Percentiles rank a stretch among this genome's conserved stretches.
These are phyloP conservation scores for Oreamnos americanus DNA, from an alignment of 2,113 vertebrate species.

Conservation along the genomic window DNA sequence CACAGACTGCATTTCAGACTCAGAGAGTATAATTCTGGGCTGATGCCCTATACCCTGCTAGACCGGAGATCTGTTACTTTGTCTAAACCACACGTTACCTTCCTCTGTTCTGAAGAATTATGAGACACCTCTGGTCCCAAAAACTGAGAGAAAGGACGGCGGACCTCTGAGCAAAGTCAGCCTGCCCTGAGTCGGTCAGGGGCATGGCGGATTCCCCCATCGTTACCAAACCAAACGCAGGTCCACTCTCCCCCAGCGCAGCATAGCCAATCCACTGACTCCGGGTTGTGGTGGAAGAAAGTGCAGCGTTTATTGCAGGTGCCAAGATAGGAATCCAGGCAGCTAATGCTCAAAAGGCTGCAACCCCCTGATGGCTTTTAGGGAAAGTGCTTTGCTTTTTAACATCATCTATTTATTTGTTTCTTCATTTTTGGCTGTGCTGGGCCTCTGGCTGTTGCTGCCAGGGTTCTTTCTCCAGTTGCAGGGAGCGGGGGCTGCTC, in stretches of 20 bases:
- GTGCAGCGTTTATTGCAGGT: neutral
- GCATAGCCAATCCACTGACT: neutral
- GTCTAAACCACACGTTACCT: fast-evolving
- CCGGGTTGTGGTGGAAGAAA: neutral
- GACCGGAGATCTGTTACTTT: fast-evolving
- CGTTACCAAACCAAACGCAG: neutral
- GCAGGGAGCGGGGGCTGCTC: neutral
- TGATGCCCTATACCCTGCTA: fast-evolving
- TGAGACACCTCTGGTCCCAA: neutral
- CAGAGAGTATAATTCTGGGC: fast-evolving
- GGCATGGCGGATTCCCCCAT: fast-evolving
- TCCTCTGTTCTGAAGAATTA: neutral
- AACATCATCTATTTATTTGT: neutral
- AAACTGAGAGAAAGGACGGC: neutral
- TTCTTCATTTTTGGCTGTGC: neutral
- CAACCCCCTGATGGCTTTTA: neutral
- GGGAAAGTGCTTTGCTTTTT: neutral
- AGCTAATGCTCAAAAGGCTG: neutral
- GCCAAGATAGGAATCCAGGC: neutral
- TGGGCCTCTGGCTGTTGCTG: neutral
- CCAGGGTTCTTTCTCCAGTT: neutral
- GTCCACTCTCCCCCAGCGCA: fast-evolving
- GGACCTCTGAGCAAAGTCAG: neutral
- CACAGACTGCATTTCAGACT: fast-evolving
- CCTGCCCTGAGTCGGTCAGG: fast-evolving